Base-by-base conservation (phyloP, 2,888 invertebrate species). In the Lasioglossum leucozonium region DNA sequence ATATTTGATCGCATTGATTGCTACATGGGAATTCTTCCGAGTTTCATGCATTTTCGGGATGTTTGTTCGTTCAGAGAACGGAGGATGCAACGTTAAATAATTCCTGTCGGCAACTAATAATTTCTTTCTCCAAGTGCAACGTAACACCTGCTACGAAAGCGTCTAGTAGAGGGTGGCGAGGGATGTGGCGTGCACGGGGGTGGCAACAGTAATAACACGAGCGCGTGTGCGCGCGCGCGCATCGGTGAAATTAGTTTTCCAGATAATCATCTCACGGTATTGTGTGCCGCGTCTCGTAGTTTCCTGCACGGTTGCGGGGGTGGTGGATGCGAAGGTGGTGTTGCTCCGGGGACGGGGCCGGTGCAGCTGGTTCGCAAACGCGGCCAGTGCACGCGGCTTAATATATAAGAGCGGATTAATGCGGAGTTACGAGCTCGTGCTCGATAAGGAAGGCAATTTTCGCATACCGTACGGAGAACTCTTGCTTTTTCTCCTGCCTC, bases 241-340 rank as follows among this genome's bases (percentile, higher is more conserved):
- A 92, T 92, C 92, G 93, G 92, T 93, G 93, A 94, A 95, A 95
- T 95, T 95, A 95, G 95, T 95, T 95, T 95, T 94, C 94, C 93
- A 94, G 95, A 95, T 95, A 95, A 95, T 94, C 94, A 95, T 95
- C 95, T 93, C 92, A 92, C 93, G 92, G 94, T 93, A 95, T 95
- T 95, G 94, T 94, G 92, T 87, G 91, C 89, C 91, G 89, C 92
- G 88, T 92, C 79, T 85, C 92, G 89, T 91, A 91, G 89, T 91
- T 92, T 90, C 87, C 90, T 81, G 86, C 88, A 82, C 84, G 79
- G 72, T 69, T 51, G 84, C 62, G 72, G 79, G 81, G 79, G 79
- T 22, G 79, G 81, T 18, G 71, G 85, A 34, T 73, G 26, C 55
- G 71, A 84, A 69, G 74, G 77, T 65, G 80, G 62, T 18, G 74